Conservation (phyloP, 2,888 invertebrate species). For the Eucriotettix oculatus region DNA sequence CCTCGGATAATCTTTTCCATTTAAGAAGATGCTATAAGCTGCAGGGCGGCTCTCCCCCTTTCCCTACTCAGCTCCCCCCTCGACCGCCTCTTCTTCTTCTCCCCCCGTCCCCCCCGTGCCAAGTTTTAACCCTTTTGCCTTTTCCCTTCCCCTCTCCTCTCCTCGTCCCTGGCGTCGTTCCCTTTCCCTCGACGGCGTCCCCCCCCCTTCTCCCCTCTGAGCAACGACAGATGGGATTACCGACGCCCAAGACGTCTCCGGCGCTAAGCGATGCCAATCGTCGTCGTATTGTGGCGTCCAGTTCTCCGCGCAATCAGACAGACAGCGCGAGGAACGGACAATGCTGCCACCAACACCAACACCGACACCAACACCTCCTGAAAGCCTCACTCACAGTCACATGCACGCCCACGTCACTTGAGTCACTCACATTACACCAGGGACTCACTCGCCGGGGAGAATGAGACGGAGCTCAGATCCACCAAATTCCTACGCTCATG, state of each 20-base stretch:
- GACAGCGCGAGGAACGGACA: no score
- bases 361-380: no score
- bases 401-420: no score
- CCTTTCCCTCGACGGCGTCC: neutral
- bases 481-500: no score
- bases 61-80: neutral
- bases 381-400: no score
- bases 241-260: neutral
- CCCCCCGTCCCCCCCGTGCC: neutral
- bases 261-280: neutral
- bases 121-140: neutral
- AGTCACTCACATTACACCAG: no score
- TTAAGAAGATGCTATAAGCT: neutral
- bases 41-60: neutral
- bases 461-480: no score
- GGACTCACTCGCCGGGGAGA: no score
- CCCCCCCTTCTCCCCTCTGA: neutral
- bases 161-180: neutral
- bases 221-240: neutral
- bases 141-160: neutral
- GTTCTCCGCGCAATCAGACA: no score
- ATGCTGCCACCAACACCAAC: no score
- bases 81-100: neutral
- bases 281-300: no score
- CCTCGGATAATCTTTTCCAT: neutral